Evolutionary conservation across 2,888 invertebrate species (phyloP), one percentile per base, ranked within the genome.

Genomic region (Eupithecia inturbata): DNA sequence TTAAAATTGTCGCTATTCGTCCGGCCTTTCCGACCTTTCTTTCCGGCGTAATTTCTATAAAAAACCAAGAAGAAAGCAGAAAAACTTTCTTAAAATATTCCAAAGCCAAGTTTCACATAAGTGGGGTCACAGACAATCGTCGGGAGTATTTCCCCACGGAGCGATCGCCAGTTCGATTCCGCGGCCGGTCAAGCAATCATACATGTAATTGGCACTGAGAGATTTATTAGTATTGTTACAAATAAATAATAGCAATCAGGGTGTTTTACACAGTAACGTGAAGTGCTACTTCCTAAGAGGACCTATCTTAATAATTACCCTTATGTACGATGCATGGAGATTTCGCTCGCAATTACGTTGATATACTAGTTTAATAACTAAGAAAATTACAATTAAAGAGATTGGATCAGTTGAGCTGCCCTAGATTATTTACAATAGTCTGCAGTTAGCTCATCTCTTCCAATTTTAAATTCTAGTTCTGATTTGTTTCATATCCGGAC

Each of bases 131-230:
- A 67, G 67, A 72, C 71, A 71, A 87, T 88, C 83, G 88, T 87
- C 86, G 80, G 83, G 63, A 39, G 72, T 83, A 91, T 92, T 91
- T 92, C 92, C 92, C 92, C 80, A 80, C 82, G 89, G 92, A 77
- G 85, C 89, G 85, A 91, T 92, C 88, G 87, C 82, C 81, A 79
- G 83, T 84, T 86, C 85, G 85, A 88, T 84, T 86, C 88, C 82
- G 81, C 79, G 77, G 77, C 82, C 81, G 76, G 80, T 79, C 82
- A 82, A 79, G 80, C 88, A 88, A 92, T 92, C 91, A 92, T 91
- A 90, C 85, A 85, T 87, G 87, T 92, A 92, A 92, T 92, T 92
- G 91, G 87, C 85, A 88, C 83, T 79, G 85, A 87, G 88, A 92
- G 92, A 93, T 92, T 92, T 92, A 93, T 91, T 87, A 87, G 81